phyloP scores from a whole-genome alignment of 2,797 vertebrate species.

The Sarcophilus harrisii region DNA sequence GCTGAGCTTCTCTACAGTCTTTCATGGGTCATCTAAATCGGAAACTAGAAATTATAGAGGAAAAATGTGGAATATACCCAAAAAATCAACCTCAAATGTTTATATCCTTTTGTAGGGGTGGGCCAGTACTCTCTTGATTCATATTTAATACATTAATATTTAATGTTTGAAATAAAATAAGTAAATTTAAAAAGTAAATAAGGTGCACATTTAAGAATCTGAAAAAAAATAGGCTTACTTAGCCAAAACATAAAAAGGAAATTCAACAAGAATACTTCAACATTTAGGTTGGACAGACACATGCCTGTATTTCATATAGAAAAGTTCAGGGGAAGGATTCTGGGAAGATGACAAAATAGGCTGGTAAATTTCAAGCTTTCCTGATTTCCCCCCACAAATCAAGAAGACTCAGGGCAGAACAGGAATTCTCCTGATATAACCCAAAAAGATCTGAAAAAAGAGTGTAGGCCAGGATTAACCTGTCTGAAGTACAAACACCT shows the following conservation, averaged over 20 bases:
- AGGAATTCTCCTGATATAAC: no score
- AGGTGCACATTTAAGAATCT: no score
- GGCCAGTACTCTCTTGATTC: neutral
- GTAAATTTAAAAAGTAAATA: no score
- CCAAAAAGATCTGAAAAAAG: no score
- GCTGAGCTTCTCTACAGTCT: neutral
- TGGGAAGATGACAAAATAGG: no score
- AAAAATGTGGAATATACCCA: neutral
- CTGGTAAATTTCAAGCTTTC: no score
- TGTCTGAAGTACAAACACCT: no score
- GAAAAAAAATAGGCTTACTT: neutral
- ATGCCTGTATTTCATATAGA: neutral
- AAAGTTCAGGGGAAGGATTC: neutral
- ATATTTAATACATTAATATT: neutral
- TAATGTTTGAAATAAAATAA: no score
- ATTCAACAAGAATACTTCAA: neutral
- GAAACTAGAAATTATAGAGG: neutral
- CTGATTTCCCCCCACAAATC: no score
- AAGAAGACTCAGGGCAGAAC: no score
- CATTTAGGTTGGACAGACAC: neutral
- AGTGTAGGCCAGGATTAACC: no score
- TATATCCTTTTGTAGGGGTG: neutral
- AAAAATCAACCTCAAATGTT: neutral
- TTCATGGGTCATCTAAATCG: neutral
- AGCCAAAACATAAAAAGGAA: neutral